Conservation (phyloP, 2,113 vertebrate genomes). For the Macrotus californicus region DNA sequence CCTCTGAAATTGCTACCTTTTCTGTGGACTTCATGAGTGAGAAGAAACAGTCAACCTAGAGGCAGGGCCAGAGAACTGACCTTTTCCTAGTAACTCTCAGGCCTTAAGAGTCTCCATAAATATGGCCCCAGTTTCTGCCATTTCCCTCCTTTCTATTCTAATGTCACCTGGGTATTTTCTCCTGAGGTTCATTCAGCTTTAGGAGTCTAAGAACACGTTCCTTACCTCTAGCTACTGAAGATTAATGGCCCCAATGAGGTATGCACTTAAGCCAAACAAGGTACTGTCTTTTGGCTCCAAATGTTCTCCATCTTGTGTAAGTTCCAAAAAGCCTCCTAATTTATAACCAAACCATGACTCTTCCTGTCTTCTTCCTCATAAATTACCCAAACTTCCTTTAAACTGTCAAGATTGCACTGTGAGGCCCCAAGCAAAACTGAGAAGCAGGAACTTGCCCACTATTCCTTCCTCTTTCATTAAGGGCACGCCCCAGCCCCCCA, state of each 20-base stretch:
- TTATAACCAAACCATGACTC: conserved; percentile 38
- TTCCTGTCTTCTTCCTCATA: conserved; percentile 17
- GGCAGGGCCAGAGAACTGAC: background rate
- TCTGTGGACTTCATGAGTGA: background rate
- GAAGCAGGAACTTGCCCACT: conserved; percentile 29
- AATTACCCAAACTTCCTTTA: conserved; percentile 38
- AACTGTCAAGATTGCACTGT: background rate
- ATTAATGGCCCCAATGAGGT: background rate
- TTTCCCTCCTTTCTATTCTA: conserved; percentile 12
- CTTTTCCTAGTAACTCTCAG: background rate
- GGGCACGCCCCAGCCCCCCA: fast-evolving
- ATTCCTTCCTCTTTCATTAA: background rate
- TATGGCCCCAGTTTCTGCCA: background rate
- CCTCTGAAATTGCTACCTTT: background rate
- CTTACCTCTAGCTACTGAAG: background rate
- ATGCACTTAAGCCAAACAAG: background rate
- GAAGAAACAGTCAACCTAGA: background rate
- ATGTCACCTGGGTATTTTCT: background rate
- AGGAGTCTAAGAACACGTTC: background rate
- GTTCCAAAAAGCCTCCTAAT: conserved; percentile 19
- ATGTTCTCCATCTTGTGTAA: background rate
- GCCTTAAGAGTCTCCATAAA: background rate
- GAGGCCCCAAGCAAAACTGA: background rate
- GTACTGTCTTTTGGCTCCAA: background rate
- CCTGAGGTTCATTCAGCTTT: background rate